Evolutionary conservation across 2,888 invertebrate species (phyloP).

Genomic region (Lymantria monacha): DNA sequence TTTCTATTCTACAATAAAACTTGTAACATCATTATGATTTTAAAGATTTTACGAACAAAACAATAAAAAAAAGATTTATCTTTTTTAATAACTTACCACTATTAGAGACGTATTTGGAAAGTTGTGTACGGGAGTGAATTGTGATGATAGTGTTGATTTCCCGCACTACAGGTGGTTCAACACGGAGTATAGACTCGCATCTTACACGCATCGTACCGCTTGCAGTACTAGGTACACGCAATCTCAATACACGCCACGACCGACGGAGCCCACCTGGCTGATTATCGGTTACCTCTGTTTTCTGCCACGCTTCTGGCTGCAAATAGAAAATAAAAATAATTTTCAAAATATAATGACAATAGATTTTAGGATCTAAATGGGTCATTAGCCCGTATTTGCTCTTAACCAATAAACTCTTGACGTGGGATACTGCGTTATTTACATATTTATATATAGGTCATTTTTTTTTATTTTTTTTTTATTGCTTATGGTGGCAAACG

Average conservation of each 20-base stretch:
- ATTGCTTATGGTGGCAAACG: too few relatives aligned
- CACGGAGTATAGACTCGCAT: slow-evolving; percentile 63
- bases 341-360: slow-evolving; percentile 1
- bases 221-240: slow-evolving; percentile 59
- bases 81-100: slow-evolving; percentile 46
- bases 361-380: not conserved
- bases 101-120: slow-evolving; percentile 74
- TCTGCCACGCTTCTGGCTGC: slow-evolving; percentile 71
- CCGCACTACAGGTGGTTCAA: slow-evolving; percentile 67
- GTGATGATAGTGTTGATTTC: slow-evolving; percentile 60
- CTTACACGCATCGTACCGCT: slow-evolving; percentile 66
- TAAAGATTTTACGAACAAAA: too few relatives aligned
- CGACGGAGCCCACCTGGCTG: slow-evolving; percentile 64
- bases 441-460: too few relatives aligned
- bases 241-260: slow-evolving; percentile 64
- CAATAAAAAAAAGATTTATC: too few relatives aligned
- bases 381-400: too few relatives aligned
- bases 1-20: too few relatives aligned
- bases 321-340: slow-evolving; percentile 1
- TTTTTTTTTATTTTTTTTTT: too few relatives aligned
- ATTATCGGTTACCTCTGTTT: slow-evolving; percentile 57
- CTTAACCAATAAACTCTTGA: too few relatives aligned
- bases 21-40: too few relatives aligned
- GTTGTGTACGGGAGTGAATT: slow-evolving; percentile 64
- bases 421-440: too few relatives aligned